Evolutionary conservation across 2,888 invertebrate genomes (phyloP).

Genomic region (Oxytorus armatus): DNA sequence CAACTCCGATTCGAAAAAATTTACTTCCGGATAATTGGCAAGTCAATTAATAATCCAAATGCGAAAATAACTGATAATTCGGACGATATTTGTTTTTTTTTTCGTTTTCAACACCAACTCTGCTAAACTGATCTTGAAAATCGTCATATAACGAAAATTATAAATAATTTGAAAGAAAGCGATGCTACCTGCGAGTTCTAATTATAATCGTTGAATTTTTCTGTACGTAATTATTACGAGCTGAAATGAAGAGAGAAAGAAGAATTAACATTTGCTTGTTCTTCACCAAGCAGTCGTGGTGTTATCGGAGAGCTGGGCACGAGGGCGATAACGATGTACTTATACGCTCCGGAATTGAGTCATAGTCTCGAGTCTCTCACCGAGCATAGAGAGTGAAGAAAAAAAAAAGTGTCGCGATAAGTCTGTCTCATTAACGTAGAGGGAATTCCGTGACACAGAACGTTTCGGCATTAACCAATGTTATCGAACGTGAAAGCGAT

Average conservation of each 20-base stretch:
- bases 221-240: conserved; percentile 11
- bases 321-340: conserved; percentile 21
- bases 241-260: background rate
- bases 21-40: no score
- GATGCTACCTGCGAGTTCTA: background rate
- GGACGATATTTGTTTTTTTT: no score
- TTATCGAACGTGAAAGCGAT: background rate
- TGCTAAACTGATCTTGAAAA: no score
- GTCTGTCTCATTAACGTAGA: conserved; percentile 7
- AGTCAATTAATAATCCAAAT: no score
- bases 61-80: no score
- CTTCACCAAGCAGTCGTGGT: conserved; percentile 15
- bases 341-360: conserved; percentile 32
- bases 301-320: conserved; percentile 30
- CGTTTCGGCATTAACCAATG: background rate
- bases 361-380: conserved; percentile 18
- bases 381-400: background rate
- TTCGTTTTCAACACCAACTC: no score
- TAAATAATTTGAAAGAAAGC: background rate
- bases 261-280: conserved; percentile 9
- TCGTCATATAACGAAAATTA: background rate
- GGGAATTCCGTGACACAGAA: conserved; percentile 20
- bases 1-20: no score
- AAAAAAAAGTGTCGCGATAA: conserved; percentile 23
- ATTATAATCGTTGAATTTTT: background rate